Evolutionary conservation across 2,113 vertebrate species (phyloP).

Genomic region (Ailuropoda melanoleuca): DNA sequence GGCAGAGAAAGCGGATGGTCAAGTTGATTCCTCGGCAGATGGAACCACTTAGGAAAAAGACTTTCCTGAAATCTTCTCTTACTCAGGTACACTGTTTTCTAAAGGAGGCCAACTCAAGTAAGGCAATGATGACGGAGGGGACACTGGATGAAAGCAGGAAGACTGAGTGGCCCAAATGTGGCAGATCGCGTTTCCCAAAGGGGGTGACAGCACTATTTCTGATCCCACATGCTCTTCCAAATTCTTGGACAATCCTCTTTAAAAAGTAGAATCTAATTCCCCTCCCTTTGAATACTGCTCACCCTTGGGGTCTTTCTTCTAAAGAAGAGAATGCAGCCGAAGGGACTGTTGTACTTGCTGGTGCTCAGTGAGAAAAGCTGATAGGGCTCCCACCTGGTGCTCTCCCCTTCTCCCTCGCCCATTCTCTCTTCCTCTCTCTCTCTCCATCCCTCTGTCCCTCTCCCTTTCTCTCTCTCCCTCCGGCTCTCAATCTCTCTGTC

Average conservation of each 20-base stretch:
- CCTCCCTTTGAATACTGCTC: not conserved
- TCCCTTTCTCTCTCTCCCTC: not conserved
- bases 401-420: not conserved
- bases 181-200: not conserved
- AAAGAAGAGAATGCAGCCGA: not conserved
- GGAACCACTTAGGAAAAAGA: not conserved
- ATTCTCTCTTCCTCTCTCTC: too few relatives aligned
- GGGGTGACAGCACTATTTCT: not conserved
- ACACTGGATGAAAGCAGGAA: not conserved
- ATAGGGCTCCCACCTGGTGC: not conserved
- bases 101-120: not conserved
- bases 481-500: not conserved
- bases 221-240: not conserved
- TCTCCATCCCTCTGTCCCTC: rapidly evolving
- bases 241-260: not conserved
- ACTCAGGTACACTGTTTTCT: not conserved
- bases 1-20: not conserved
- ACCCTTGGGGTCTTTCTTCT: not conserved
- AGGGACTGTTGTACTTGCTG: not conserved
- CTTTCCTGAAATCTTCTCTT: not conserved
- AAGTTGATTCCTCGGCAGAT: not conserved
- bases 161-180: not conserved
- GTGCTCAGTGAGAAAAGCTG: not conserved
- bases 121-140: not conserved
- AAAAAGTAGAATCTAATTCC: not conserved